phyloP scores from a whole-genome alignment of 2,888 invertebrate species.

The Allophyes oxyacanthae region DNA sequence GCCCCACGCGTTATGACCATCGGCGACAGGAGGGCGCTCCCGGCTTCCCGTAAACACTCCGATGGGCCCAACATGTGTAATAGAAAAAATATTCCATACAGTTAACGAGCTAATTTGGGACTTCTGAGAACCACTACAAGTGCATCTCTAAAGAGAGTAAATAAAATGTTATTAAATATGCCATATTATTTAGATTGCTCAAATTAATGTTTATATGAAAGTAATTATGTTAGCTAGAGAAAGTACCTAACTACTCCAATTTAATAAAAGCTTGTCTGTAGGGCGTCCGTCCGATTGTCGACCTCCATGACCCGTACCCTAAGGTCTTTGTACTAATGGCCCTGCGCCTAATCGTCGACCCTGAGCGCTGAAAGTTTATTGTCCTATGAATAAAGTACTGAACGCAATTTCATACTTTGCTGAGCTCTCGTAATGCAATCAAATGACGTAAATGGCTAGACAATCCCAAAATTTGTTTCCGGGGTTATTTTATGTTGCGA shows the following conservation, averaged over 20 bases:
- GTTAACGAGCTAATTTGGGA: slow-evolving; percentile 37
- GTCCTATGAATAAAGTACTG: slow-evolving; percentile 52
- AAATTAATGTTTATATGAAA: slow-evolving; percentile 19
- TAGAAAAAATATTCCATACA: slow-evolving; percentile 54
- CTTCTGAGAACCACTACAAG: slow-evolving; percentile 11
- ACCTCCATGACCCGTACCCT: slow-evolving; percentile 57
- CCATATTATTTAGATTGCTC: slow-evolving; percentile 2
- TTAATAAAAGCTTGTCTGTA: slow-evolving; percentile 53
- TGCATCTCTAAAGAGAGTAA: slow-evolving; percentile 14
- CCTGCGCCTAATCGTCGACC: slow-evolving; percentile 56
- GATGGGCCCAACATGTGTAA: slow-evolving; percentile 69
- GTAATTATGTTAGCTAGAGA: slow-evolving; percentile 8
- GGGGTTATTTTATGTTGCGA: slow-evolving; percentile 56
- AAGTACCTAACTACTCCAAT: slow-evolving; percentile 31
- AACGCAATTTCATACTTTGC: slow-evolving; percentile 62
- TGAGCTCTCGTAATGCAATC: slow-evolving; percentile 63
- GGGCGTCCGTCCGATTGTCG: slow-evolving; percentile 50
- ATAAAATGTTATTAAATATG: slow-evolving; percentile 3
- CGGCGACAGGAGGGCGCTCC: slow-evolving; percentile 86
- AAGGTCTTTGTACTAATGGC: slow-evolving; percentile 62
- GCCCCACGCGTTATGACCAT: slow-evolving; percentile 84
- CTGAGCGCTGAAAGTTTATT: slow-evolving; percentile 60
- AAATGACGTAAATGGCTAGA: slow-evolving; percentile 60
- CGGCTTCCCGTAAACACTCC: slow-evolving; percentile 77
- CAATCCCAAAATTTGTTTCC: slow-evolving; percentile 56